phyloP scores from a whole-genome alignment of 2,888 invertebrate species.

The Acholoe squamosa region DNA sequence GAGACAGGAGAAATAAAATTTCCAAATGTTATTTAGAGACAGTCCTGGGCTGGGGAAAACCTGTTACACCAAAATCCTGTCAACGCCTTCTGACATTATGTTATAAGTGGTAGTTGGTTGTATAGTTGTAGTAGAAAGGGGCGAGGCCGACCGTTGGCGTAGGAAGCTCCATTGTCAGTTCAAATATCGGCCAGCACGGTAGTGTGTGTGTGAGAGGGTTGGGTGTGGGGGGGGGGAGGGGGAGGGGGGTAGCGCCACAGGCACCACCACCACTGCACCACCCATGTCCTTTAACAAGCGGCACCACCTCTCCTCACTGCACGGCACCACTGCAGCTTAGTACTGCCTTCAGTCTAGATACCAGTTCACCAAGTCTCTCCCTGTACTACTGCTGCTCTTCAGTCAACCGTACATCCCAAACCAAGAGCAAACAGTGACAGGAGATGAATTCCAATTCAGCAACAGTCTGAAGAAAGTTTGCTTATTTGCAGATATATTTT shows the following conservation, averaged over 20 bases:
- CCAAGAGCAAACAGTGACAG: too few relatives aligned
- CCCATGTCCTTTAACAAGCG: neutral
- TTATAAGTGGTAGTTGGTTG: too few relatives aligned
- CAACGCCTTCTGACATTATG: too few relatives aligned
- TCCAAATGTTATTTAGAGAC: too few relatives aligned
- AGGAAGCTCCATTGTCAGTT: conserved; percentile 42
- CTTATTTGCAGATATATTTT: neutral
- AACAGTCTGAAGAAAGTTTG: neutral
- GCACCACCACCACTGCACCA: neutral
- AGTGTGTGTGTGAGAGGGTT: too few relatives aligned
- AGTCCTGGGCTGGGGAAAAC: too few relatives aligned
- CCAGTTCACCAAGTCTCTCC: neutral
- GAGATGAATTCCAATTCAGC: too few relatives aligned
- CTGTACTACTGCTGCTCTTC: too few relatives aligned
- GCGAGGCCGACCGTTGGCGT: conserved; percentile 19
- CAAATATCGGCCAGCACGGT: conserved; percentile 25
- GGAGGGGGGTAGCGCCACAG: neutral
- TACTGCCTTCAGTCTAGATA: neutral
- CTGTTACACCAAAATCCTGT: too few relatives aligned
- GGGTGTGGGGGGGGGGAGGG: too few relatives aligned
- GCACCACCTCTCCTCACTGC: neutral
- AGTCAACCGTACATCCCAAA: too few relatives aligned
- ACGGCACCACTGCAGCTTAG: neutral
- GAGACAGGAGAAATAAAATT: too few relatives aligned
- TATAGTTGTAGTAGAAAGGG: neutral